Percentiles rank a stretch among this genome's conserved stretches.
phyloP scores from a whole-genome alignment of 2,797 vertebrate species.

The Cynopterus sphinx region DNA sequence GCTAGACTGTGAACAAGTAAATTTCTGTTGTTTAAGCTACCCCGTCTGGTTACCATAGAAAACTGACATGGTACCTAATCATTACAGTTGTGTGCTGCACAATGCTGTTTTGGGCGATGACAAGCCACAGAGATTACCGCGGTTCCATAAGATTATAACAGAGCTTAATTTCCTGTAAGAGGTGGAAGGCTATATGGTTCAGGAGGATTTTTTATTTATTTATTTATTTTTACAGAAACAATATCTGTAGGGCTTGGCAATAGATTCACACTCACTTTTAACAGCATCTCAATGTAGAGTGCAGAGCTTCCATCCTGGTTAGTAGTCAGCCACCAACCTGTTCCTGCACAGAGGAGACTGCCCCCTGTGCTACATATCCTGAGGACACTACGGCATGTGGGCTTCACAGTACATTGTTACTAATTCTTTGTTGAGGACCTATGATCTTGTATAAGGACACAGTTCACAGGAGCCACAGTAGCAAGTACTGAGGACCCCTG shows the following conservation, averaged over 20 bases:
- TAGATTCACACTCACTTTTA: not conserved
- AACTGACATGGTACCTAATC: not conserved
- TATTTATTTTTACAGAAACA: not conserved
- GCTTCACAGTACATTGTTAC: not conserved
- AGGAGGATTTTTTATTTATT: not conserved
- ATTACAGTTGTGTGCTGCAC: not conserved
- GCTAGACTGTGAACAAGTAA: not conserved
- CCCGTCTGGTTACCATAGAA: too few species aligned
- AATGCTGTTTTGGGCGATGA: not conserved
- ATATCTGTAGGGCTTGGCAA: too few species aligned
- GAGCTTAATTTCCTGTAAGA: not conserved
- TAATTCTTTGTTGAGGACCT: not conserved
- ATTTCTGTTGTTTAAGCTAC: not conserved
- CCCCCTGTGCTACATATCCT: not conserved
- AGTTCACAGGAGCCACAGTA: not conserved
- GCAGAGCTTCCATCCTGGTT: not conserved
- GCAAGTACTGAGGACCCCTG: not conserved
- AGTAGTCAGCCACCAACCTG: not conserved
- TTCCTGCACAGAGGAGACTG: not conserved
- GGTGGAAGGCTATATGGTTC: not conserved
- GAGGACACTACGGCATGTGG: not conserved
- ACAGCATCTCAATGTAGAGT: not conserved
- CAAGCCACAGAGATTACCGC: fast-evolving
- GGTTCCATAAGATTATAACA: not conserved
- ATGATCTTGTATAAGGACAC: not conserved